Conservation (phyloP, 2,113 vertebrate genomes). For the Coryphaenoides rupestris region DNA sequence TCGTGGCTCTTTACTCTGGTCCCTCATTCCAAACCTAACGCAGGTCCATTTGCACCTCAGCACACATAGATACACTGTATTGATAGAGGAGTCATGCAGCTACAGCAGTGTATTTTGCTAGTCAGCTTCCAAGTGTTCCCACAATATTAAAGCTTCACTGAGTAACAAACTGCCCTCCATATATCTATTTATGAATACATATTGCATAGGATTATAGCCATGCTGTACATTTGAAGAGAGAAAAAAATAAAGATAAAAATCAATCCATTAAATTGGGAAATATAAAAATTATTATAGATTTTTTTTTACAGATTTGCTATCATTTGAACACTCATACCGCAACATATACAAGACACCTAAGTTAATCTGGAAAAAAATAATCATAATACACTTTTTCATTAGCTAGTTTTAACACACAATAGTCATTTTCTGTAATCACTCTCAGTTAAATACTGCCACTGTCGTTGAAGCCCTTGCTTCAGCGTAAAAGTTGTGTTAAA, state of each 20-base stretch:
- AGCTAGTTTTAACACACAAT: conserved; percentile 69
- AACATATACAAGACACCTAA: conserved; percentile 88
- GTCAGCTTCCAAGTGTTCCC: conserved; percentile 81
- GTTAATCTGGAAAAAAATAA: conserved; percentile 80
- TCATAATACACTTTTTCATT: conserved; percentile 69
- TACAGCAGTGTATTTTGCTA: conserved; percentile 84
- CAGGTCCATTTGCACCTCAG: conserved; percentile 85
- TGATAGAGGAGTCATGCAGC: conserved; percentile 91
- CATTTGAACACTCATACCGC: conserved; percentile 90
- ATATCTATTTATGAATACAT: conserved; percentile 84
- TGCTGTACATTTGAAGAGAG: conserved; percentile 81
- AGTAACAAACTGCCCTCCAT: conserved; percentile 85
- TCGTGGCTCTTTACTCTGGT: conserved; percentile 79
- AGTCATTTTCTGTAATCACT: conserved; percentile 66
- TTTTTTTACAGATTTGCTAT: conserved; percentile 76
- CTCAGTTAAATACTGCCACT: conserved; percentile 73
- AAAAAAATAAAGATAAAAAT: conserved; percentile 79
- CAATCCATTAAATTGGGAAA: conserved; percentile 72
- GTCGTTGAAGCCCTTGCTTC: conserved; percentile 68
- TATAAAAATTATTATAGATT: conserved; percentile 65
- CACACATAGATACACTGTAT: conserved; percentile 84
- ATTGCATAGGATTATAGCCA: conserved; percentile 99
- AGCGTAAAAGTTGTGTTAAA: conserved; percentile 69
- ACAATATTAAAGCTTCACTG: conserved; percentile 82
- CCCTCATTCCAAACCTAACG: conserved; percentile 63